A percentile compares a stretch with the other conserved stretches of the same genome.
Evolutionary conservation across 2,113 vertebrate genomes (phyloP).

Genomic region (Abramis brama): DNA sequence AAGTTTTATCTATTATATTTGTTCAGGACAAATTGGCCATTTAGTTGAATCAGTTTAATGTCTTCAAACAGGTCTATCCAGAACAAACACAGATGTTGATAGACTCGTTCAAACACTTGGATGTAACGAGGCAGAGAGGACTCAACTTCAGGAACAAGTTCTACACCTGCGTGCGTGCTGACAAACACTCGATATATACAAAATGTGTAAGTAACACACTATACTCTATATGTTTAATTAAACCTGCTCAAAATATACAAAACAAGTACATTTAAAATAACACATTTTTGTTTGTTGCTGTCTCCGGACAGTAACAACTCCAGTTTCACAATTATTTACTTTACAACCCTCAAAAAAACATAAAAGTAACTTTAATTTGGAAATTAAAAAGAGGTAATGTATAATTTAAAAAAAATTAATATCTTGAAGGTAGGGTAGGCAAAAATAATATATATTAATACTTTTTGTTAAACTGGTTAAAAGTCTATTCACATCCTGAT

Average conservation of each 20-base stretch:
- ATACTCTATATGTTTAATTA: too few relatives aligned
- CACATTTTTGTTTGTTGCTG: too few relatives aligned
- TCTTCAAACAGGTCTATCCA: slow-evolving; percentile 63
- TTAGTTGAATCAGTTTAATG: not conserved
- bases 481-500: too few relatives aligned
- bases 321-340: not conserved
- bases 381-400: not conserved
- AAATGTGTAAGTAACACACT: slow-evolving; percentile 10
- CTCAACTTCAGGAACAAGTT: slow-evolving; percentile 70
- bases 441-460: too few relatives aligned
- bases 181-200: slow-evolving; percentile 73
- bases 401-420: not conserved
- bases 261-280: too few relatives aligned
- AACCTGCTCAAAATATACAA: too few relatives aligned
- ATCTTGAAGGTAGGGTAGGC: too few relatives aligned
- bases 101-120: slow-evolving; percentile 71
- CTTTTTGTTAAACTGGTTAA: too few relatives aligned
- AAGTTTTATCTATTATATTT: not conserved
- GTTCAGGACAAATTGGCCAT: not conserved
- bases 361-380: not conserved
- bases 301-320: not conserved
- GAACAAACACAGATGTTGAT: slow-evolving; percentile 64
- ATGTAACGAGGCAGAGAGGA: slow-evolving; percentile 68
- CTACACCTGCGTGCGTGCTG: slow-evolving; percentile 74
- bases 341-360: not conserved